Evolutionary conservation across 2,113 vertebrate genomes (phyloP), one percentile per base, ranked within the genome.

Genomic region (Fregata magnificens): DNA sequence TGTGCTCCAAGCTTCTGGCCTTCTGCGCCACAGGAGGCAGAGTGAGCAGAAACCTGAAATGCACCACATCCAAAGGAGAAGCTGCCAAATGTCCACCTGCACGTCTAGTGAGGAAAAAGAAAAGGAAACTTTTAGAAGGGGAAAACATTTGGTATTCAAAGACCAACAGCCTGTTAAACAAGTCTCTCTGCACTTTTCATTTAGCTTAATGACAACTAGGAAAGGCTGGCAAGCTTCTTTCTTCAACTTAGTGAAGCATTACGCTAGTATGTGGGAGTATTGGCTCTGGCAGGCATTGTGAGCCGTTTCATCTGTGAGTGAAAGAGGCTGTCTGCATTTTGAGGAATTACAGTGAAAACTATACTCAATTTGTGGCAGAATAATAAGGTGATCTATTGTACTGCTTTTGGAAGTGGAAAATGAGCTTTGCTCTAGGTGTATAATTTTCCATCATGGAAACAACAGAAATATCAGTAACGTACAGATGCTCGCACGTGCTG

Each of bases 391-490:
- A 92, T 95, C 88, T 84, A 53, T 93, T 96, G 90, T 96, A 66
- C 70, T 95, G 91, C 81, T 93, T 96, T 73, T 95, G 81, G 69
- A 89, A 96, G 83, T 92, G 72, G 91, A 92, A 95, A 96, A 97
- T 66, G 76, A 96, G 86, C 86, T 95, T 38, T 84, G 10, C 44
- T 86, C 44, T 38, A 53, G 36, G 62, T 85, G 22, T 91, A 29
- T 90, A 91, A 92, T 95, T 92, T 95, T 89, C 69, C 84, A 3
- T 62, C 4, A 0, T 1, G 2, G 62, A 94, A 86, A 40, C 16
- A 89, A 34, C 65, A 78, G 40, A 73, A 82, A 16, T 82, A 76
- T 70, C 49, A 62, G 74, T 61, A 85, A 38, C n/a, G 6, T 10
- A n/a, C 22, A 58, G 74, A 73, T 42, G 34, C 47, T 90, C 24